A percentile compares a stretch with the other conserved stretches of the same genome.
Evolutionary conservation across 2,113 vertebrate species (phyloP).

Genomic region (Raja brachyura): DNA sequence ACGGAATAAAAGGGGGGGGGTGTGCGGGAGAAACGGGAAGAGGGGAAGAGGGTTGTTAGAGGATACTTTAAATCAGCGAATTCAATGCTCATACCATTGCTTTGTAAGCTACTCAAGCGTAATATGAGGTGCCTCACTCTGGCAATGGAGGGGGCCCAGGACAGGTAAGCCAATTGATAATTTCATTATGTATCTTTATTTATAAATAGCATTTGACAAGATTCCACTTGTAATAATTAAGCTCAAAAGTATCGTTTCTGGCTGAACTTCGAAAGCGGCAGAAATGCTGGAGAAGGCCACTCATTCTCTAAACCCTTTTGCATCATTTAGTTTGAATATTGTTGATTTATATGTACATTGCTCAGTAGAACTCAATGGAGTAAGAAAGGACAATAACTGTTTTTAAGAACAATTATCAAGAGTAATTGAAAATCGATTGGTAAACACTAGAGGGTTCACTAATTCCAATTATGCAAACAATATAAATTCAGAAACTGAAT

Average conservation of each 20-base stretch:
- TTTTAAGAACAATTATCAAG: neutral
- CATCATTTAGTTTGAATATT: neutral
- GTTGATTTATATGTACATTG: neutral
- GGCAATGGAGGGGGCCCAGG: too few relatives aligned
- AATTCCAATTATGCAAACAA: neutral
- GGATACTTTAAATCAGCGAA: too few relatives aligned
- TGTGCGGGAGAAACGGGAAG: too few relatives aligned
- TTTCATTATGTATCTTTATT: neutral
- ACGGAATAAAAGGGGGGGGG: too few relatives aligned
- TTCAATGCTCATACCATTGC: too few relatives aligned
- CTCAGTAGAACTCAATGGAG: neutral
- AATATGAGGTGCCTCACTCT: too few relatives aligned
- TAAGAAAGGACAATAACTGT: neutral
- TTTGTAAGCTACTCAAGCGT: too few relatives aligned
- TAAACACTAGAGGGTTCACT: neutral
- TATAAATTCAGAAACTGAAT: neutral
- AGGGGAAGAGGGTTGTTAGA: too few relatives aligned
- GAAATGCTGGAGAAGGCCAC: neutral
- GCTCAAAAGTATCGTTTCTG: neutral
- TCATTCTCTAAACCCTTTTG: neutral
- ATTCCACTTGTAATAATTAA: neutral
- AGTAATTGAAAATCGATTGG: neutral
- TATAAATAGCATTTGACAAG: neutral
- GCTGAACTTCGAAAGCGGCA: neutral
- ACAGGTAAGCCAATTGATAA: neutral